Conservation (phyloP, 2,113 vertebrate genomes). For the Nesospiza acunhae region DNA sequence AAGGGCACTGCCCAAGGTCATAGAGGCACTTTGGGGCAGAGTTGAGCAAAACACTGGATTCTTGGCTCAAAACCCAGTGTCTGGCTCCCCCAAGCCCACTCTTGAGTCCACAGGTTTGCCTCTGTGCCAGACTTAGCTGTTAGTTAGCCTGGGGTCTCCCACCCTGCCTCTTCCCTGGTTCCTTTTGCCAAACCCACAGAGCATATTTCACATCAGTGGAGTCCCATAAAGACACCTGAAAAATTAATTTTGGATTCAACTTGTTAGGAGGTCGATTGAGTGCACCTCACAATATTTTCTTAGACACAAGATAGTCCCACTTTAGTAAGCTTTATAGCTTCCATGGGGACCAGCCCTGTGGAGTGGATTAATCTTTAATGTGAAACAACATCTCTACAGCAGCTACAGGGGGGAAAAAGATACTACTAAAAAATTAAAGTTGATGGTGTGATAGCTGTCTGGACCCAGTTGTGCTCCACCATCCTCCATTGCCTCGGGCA, state of each 20-base stretch:
- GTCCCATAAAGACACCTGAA: not conserved
- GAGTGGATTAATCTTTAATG: conserved; percentile 64
- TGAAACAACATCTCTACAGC: conserved; percentile 51
- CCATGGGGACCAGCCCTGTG: conserved; percentile 36
- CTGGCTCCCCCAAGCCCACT: not conserved
- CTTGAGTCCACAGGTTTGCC: not conserved
- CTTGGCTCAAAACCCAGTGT: not conserved
- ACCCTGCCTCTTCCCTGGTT: not conserved
- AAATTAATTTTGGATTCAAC: conserved; percentile 34
- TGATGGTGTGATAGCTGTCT: conserved; percentile 41
- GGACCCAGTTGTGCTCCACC: not conserved
- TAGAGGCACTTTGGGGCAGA: not conserved
- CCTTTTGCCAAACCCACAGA: not conserved
- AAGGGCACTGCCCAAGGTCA: not conserved
- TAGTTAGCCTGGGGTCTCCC: not conserved
- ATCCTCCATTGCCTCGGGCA: not conserved
- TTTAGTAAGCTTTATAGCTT: conserved; percentile 38
- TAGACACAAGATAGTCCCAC: conserved; percentile 31
- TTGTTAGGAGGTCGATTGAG: conserved; percentile 45
- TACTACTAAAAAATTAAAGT: conserved; percentile 66
- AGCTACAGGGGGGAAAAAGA: conserved; percentile 54
- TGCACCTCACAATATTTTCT: conserved; percentile 18
- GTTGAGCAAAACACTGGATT: not conserved
- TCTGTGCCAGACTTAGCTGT: not conserved
- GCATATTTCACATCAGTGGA: not conserved